Evolutionary conservation across 1,140 invertebrate species (phyloP).

Genomic region (Pogonognathellus flavescens): DNA sequence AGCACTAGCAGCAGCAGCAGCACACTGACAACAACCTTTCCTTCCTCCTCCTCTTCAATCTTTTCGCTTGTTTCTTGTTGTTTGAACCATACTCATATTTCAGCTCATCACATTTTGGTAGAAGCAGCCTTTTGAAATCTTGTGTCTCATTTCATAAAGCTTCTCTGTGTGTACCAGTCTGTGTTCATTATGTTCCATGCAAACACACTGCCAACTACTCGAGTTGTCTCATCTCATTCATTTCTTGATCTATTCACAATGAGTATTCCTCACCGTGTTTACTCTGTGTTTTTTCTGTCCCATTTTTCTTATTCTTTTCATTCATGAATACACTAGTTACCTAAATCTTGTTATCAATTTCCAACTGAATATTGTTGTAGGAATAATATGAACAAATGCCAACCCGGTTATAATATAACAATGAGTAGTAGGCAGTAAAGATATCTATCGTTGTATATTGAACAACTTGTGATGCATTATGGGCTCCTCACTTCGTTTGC

Average conservation of each 20-base stretch:
- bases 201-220: constrained; percentile 16
- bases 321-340: not conserved
- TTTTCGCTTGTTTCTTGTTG: constrained; percentile 44
- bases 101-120: constrained; percentile 11
- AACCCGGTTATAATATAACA: too few species aligned
- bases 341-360: not conserved
- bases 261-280: not conserved
- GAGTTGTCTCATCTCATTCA: constrained; percentile 27
- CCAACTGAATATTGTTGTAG: not conserved
- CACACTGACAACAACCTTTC: constrained; percentile 30
- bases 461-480: too few species aligned
- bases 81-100: constrained; percentile 21
- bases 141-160: constrained; percentile 32
- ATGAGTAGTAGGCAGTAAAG: too few species aligned
- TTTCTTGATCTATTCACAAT: constrained; percentile 9
- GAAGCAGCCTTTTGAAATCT: constrained; percentile 21
- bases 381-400: too few species aligned
- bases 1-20: constrained; percentile 27
- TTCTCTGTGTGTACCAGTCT: constrained; percentile 3
- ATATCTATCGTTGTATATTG: too few species aligned
- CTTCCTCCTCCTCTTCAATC: constrained; percentile 52
- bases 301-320: not conserved
- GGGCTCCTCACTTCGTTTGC: too few species aligned
- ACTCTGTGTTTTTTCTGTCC: constrained; percentile 32
- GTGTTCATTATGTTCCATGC: constrained; percentile 28